Conservation (phyloP, 2,113 vertebrate genomes). For the Ameiurus melas region DNA sequence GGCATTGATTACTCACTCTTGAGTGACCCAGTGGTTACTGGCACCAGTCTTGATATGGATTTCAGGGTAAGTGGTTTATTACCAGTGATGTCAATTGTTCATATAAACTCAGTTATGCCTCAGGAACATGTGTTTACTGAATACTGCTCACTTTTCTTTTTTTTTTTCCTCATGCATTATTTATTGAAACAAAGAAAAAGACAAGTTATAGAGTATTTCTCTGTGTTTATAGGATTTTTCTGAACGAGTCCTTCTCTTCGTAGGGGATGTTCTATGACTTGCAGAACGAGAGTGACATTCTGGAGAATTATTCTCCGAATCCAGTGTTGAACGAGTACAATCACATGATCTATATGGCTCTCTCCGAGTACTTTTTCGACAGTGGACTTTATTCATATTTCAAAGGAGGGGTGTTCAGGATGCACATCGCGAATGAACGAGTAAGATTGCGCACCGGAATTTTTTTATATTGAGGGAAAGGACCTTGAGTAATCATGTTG, state of each 20-base stretch:
- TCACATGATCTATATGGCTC: constrained; percentile 89
- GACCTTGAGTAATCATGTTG: background rate
- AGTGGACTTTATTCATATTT: constrained; percentile 88
- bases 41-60: constrained; percentile 81
- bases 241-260: background rate
- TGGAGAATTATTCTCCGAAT: constrained; percentile 78
- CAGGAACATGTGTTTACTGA: background rate
- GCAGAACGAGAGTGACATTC: constrained; percentile 60
- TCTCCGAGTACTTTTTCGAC: constrained; percentile 94
- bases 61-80: constrained; percentile 80
- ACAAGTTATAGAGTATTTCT: background rate
- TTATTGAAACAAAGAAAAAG: background rate
- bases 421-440: constrained; percentile 79
- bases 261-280: constrained; percentile 91
- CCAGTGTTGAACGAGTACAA: constrained; percentile 81
- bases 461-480: background rate
- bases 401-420: constrained; percentile 77
- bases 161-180: background rate
- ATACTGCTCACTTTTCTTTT: background rate
- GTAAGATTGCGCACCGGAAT: constrained; percentile 59
- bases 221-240: background rate
- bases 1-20: constrained; percentile 96
- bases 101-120: background rate
- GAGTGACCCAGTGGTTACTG: constrained; percentile 77
- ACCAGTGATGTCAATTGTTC: too few relatives aligned